Base-by-base conservation (phyloP, 2,113 vertebrate species). In the Boulengeromyrus knoepffleri region DNA sequence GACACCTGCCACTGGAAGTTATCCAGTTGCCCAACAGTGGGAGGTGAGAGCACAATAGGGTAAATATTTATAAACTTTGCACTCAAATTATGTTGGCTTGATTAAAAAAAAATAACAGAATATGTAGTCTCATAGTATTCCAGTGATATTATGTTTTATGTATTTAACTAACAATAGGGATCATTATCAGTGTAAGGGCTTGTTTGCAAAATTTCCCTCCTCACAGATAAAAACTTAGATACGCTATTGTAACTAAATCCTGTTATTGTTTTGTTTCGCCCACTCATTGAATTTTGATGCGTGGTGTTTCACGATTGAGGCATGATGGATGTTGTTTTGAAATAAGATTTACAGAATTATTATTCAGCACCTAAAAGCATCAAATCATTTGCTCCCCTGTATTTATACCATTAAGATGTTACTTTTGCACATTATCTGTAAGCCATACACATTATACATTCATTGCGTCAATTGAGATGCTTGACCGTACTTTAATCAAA, bases 231-330 rank as follows among this genome's bases (percentile, higher is more conserved):
- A 45, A 39, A 13, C 87, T 45, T 53, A 77, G 88, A 93, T 93
- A 92, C 46, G 87, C 89, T 58, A 93, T 92, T 93, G 92, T 92
- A 89, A 89, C 47, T 9, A 89, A 91, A 92, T 93, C 92, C 92
- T 93, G 93, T 31, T 15, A 89, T 93, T 93, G 92, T 93, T 93
- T 92, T 90, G 4, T 1, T 92, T 93, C 89, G 91, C 91, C 3
- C 49, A 86, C 80, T 39, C 62, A 70, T 58, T 83, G 47, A 58
- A 53, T 83, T 70, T 47, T 62, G 90, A 90, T 91, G 89, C 62
- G 91, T 90, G 90, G 88, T 87, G 91, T 91, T 91, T 89, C 84
- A 90, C 62, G 91, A 92, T 90, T 90, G 90, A 80, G 74, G 36
- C 74, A 17, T 80, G 74, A 80, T 42, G 36, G 13, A 80, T 88